Conservation (phyloP, 2,797 vertebrate genomes). For the Myotis daubentonii region DNA sequence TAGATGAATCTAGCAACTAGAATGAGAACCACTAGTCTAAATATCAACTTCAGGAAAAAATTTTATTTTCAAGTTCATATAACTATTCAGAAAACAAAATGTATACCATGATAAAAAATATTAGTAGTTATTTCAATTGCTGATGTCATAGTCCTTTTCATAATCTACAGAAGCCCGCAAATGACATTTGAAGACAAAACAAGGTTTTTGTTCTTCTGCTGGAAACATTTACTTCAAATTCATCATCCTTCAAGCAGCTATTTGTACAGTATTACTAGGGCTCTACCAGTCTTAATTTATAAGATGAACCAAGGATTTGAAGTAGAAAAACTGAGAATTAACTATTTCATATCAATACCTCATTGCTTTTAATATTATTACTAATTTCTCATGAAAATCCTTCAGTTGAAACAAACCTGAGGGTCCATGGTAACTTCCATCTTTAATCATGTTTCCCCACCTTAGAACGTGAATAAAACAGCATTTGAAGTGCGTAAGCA, state of each 20-base stretch:
- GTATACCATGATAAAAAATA: neutral
- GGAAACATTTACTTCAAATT: constrained; percentile 35
- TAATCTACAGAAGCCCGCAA: neutral
- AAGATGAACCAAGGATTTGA: neutral
- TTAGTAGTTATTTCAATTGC: neutral
- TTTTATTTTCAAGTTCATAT: neutral
- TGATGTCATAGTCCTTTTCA: neutral
- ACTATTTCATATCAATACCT: constrained; percentile 18
- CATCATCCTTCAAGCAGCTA: neutral
- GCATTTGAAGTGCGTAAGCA: neutral
- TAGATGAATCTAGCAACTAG: neutral
- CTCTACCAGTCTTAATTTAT: neutral
- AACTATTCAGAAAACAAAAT: constrained; percentile 34
- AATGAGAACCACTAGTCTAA: neutral
- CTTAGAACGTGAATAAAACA: neutral
- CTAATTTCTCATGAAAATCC: neutral
- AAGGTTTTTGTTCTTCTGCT: neutral
- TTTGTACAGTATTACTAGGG: neutral
- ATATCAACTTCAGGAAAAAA: neutral
- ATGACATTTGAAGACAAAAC: neutral
- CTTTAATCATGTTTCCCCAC: neutral
- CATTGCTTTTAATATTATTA: neutral
- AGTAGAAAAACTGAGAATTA: constrained; percentile 31
- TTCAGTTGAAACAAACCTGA: neutral
- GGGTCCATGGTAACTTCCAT: neutral